phyloP scores from a whole-genome alignment of 2,888 invertebrate species.

The Eupithecia centaureata region DNA sequence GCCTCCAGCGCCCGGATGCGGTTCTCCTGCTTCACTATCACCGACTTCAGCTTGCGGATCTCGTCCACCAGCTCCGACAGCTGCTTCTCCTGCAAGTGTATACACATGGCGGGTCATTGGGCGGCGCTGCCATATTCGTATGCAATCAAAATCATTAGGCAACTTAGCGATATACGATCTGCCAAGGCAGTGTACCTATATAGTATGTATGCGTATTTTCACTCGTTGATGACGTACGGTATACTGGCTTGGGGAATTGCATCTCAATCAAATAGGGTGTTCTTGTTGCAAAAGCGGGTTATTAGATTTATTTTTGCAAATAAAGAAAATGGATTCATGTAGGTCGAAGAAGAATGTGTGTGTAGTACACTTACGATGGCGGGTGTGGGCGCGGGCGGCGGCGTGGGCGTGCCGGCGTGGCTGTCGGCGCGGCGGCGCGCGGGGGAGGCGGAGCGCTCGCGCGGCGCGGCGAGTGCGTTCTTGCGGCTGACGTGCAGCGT shows the following conservation, averaged over 20 bases:
- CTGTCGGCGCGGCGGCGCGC: slow-evolving; percentile 50
- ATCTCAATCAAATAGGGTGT: too few relatives aligned
- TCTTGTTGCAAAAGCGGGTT: too few relatives aligned
- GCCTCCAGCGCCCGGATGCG: slow-evolving; percentile 91
- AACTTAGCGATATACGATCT: too few relatives aligned
- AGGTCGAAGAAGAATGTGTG: too few relatives aligned
- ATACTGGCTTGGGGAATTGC: too few relatives aligned
- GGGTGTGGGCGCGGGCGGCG: slow-evolving; percentile 69
- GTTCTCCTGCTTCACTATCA: slow-evolving; percentile 97
- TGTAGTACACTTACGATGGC: slow-evolving; percentile 59
- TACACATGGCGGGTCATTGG: neutral
- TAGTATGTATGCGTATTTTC: too few relatives aligned
- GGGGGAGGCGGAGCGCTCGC: slow-evolving; percentile 64
- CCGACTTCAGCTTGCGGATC: slow-evolving; percentile 95
- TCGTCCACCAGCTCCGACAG: slow-evolving; percentile 94
- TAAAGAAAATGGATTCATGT: too few relatives aligned
- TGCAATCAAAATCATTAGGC: too few relatives aligned
- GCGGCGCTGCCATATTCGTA: neutral
- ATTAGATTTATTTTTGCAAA: too few relatives aligned
- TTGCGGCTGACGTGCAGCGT: slow-evolving; percentile 90
- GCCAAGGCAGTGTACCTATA: too few relatives aligned
- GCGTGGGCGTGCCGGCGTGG: slow-evolving; percentile 61
- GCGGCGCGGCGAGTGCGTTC: slow-evolving; percentile 90
- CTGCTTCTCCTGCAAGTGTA: slow-evolving; percentile 85
- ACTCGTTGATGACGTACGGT: too few relatives aligned